Conservation (phyloP, 2,888 invertebrate genomes). For the Melipona bicolor region DNA sequence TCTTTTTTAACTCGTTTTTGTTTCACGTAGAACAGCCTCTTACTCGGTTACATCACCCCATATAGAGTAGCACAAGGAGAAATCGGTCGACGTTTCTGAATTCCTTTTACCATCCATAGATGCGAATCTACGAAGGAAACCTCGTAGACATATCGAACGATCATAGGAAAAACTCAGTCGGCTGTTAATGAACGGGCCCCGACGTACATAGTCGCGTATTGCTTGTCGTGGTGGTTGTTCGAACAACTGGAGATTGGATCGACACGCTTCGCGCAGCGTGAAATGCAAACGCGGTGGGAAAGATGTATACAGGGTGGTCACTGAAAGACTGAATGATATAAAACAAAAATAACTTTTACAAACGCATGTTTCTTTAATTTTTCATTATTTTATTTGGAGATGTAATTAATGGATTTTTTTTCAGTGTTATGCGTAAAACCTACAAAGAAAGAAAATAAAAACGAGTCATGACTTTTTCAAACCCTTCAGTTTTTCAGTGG, state of each 20-base stretch:
- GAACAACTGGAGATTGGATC: constrained; percentile 67
- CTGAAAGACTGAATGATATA: too few relatives aligned
- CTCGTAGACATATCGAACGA: constrained; percentile 23
- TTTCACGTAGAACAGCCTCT: too few relatives aligned
- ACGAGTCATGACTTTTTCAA: not conserved
- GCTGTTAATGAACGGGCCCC: constrained; percentile 35
- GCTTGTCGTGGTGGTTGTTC: constrained; percentile 60
- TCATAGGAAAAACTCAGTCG: constrained; percentile 21
- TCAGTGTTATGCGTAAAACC: too few relatives aligned
- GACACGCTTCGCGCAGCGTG: constrained; percentile 67
- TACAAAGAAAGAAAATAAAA: too few relatives aligned
- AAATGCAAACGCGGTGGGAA: constrained; percentile 61
- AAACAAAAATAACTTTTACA: not conserved
- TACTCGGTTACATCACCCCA: too few relatives aligned
- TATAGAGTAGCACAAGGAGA: too few relatives aligned
- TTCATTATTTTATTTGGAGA: too few relatives aligned
- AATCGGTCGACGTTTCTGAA: not conserved
- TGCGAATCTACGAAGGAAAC: not conserved
- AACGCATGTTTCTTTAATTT: too few relatives aligned
- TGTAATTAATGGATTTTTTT: too few relatives aligned
- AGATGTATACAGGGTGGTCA: constrained; percentile 21
- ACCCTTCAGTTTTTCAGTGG: too few relatives aligned
- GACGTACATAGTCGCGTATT: constrained; percentile 53
- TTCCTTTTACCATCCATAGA: not conserved
- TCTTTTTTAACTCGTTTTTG: not conserved